Evolutionary conservation across 2,888 invertebrate genomes (phyloP).

Genomic region (Catocala fraxini): DNA sequence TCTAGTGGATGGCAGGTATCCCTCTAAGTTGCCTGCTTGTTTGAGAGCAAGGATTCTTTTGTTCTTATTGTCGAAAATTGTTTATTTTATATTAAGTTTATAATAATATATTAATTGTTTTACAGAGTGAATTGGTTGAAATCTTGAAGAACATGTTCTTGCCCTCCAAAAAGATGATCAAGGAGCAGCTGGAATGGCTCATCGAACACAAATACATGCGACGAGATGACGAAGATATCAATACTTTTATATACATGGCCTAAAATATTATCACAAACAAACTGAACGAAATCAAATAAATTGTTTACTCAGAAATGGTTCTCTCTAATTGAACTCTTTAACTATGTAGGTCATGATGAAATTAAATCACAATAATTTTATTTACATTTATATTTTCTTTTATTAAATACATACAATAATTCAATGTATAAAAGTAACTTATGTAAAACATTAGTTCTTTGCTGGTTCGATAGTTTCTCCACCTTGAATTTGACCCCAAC

Average conservation of each 20-base stretch:
- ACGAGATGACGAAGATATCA: constrained; percentile 98
- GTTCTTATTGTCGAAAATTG: no score
- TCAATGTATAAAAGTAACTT: constrained; percentile 74
- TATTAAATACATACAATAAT: constrained; percentile 55
- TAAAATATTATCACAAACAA: constrained; percentile 77
- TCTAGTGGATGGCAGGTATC: no score
- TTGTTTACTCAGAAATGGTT: constrained; percentile 69
- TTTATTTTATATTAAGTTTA: neutral
- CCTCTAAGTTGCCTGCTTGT: no score
- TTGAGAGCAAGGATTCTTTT: no score
- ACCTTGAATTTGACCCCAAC: constrained; percentile 99
- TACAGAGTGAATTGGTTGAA: constrained; percentile 97
- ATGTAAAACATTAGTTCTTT: constrained; percentile 77
- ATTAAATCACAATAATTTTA: constrained; percentile 52
- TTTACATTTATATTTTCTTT: constrained; percentile 51
- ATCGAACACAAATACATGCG: constrained; percentile 99
- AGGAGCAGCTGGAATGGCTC: constrained; percentile 99
- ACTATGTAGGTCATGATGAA: constrained; percentile 45
- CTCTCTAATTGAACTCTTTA: constrained; percentile 40
- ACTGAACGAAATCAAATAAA: constrained; percentile 74
- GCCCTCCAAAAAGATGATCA: constrained; percentile 99
- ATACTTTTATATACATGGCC: constrained; percentile 99
- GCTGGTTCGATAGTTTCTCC: constrained; percentile 98
- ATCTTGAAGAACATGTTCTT: constrained; percentile 99
- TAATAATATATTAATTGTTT: constrained; percentile 37